Evolutionary conservation across 2,797 vertebrate genomes (phyloP), one percentile per base, ranked within the genome.

Genomic region (Hyperoplus lanceolatus): DNA sequence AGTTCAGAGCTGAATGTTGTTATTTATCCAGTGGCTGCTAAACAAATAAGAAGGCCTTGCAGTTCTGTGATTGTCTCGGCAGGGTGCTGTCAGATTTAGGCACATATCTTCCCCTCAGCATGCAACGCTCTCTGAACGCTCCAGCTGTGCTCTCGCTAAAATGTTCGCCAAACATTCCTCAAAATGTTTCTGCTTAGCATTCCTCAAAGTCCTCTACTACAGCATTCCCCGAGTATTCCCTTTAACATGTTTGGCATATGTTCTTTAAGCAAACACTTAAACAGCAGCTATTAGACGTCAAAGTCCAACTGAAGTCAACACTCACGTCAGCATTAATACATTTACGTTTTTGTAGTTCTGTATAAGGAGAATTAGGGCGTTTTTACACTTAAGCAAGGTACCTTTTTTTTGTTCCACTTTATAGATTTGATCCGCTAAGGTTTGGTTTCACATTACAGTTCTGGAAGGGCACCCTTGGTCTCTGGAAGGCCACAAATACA

Each of bases 11-110:
- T 70, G 81, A 87, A 75, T 92, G 90, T 91, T 93, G 89, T 93
- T 93, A 93, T 93, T 93, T 93, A 93, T 93, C 85, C 79, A 77
- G 65, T 80, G 80, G 81, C 86, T 87, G 91, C 90, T 93, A 92
- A 92, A 93, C 92, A 93, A 93, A 93, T 92, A 93, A 90, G 85
- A 73, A 93, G 90, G 76, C 29, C 86, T 90, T 85, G 80, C 79
- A 51, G 81, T 87, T 90, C 89, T 90, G 90, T 94, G 93, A 90
- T 93, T 86, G 91, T 90, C 90, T 92, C 93, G 18, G 92, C 80
- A 87, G 94, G 93, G 90, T 87, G 91, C 85, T 93, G 93, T 93
- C 93, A 92, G 86, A 90, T 89, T 90, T 85, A 86, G 84, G 85
- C 70, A 56, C 73, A 70, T 36, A 82, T 88, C 86, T 81, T 89